These are phyloP conservation scores for Eledone cirrhosa DNA, from an alignment of 2,888 invertebrate genomes.

Conservation along the genomic window DNA sequence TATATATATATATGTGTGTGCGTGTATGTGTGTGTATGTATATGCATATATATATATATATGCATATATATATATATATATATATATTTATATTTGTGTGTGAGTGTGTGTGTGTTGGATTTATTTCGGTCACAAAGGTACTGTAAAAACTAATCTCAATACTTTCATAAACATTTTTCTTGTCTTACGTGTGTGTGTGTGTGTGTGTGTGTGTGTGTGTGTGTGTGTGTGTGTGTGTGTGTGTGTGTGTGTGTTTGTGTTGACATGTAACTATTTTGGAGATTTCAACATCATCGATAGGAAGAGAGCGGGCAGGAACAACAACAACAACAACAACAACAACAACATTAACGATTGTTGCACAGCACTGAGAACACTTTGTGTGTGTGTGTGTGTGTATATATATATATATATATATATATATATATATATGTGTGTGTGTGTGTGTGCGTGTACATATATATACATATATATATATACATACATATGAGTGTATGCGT, in stretches of 20 bases:
- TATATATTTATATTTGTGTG: too few species aligned
- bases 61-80: constrained; percentile 21
- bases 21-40: background rate
- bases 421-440: constrained; percentile 3
- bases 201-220: too few species aligned
- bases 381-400: background rate
- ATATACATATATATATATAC: constrained; percentile 10
- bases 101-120: too few species aligned
- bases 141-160: too few species aligned
- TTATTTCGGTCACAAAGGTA: too few species aligned
- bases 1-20: background rate
- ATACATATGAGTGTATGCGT: background rate
- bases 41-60: constrained; percentile 23
- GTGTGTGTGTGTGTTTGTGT: background rate
- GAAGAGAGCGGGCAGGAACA: too few species aligned
- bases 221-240: background rate
- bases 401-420: background rate
- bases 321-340: too few species aligned
- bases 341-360: background rate
- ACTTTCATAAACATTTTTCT: too few species aligned
- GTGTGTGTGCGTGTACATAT: constrained; percentile 4
- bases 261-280: too few species aligned
- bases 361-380: background rate
- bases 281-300: too few species aligned
- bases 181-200: too few species aligned